phyloP scores from a whole-genome alignment of 2,888 invertebrate genomes.

The Mantis religiosa region DNA sequence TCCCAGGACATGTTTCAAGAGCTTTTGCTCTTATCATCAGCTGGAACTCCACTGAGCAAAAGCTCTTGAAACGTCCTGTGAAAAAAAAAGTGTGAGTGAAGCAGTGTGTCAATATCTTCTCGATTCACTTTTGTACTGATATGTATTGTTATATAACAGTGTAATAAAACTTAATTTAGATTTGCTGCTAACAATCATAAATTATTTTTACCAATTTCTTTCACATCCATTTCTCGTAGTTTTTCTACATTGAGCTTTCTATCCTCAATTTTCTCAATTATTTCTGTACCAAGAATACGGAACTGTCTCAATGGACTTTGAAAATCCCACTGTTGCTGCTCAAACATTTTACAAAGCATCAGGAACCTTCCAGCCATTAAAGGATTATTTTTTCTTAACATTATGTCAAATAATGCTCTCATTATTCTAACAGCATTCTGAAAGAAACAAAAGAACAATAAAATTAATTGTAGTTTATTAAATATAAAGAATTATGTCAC shows the following conservation, averaged over 20 bases:
- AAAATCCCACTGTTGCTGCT: constrained; percentile 85
- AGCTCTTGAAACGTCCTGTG: no score
- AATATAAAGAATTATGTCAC: no score
- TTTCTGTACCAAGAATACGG: constrained; percentile 67
- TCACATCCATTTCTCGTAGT: constrained; percentile 79
- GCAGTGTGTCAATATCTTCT: no score
- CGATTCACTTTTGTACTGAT: no score
- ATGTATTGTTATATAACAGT: no score
- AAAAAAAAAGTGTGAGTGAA: no score
- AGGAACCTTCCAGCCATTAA: constrained; percentile 82
- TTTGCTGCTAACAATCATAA: no score
- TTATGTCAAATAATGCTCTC: constrained; percentile 91
- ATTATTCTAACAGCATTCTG: constrained; percentile 89
- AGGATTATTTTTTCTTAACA: constrained; percentile 83
- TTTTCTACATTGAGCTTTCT: constrained; percentile 66
- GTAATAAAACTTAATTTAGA: no score
- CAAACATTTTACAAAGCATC: constrained; percentile 87
- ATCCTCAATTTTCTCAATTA: constrained; percentile 77
- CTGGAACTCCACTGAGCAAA: no score
- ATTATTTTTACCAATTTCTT: constrained; percentile 67
- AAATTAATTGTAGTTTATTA: neutral
- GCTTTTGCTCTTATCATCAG: no score
- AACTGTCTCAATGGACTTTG: constrained; percentile 85
- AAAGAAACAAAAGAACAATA: constrained; percentile 38
- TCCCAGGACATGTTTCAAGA: no score